Evolutionary conservation across 2,113 vertebrate species (phyloP).

Genomic region (Bungarus multicinctus): DNA sequence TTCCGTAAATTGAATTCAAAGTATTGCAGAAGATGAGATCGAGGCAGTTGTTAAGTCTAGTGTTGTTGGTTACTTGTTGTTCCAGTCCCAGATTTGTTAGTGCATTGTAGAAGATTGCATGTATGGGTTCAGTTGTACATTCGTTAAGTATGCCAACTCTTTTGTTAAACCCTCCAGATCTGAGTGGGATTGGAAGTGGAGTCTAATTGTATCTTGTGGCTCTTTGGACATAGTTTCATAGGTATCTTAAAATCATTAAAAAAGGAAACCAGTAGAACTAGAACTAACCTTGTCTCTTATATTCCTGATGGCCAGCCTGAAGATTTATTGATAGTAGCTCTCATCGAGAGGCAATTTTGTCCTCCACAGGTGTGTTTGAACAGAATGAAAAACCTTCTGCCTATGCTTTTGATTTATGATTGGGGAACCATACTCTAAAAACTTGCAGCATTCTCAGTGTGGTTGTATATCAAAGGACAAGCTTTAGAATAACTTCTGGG

Average conservation of each 20-base stretch:
- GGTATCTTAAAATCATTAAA: not conserved
- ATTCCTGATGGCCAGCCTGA: not conserved
- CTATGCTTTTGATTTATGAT: not conserved
- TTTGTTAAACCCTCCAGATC: not conserved
- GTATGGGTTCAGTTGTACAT: no score
- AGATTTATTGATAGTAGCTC: not conserved
- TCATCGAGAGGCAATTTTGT: not conserved
- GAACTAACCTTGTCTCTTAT: not conserved
- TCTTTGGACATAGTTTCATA: not conserved
- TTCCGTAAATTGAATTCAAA: no score
- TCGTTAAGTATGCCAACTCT: no score
- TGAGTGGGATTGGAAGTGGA: not conserved
- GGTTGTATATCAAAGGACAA: not conserved
- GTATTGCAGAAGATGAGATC: no score
- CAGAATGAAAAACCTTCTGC: not conserved
- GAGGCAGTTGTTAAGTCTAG: no score
- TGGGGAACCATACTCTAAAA: not conserved
- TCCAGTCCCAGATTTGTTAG: no score
- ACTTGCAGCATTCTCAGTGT: not conserved
- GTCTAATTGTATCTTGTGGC: not conserved
- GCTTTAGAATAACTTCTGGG: not conserved
- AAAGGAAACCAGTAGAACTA: not conserved
- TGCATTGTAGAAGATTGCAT: no score
- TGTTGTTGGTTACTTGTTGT: no score
- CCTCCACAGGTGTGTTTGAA: not conserved